Evolutionary conservation across 2,797 vertebrate genomes (phyloP), one percentile per base, ranked within the genome.

Genomic region (Rhinella marina): DNA sequence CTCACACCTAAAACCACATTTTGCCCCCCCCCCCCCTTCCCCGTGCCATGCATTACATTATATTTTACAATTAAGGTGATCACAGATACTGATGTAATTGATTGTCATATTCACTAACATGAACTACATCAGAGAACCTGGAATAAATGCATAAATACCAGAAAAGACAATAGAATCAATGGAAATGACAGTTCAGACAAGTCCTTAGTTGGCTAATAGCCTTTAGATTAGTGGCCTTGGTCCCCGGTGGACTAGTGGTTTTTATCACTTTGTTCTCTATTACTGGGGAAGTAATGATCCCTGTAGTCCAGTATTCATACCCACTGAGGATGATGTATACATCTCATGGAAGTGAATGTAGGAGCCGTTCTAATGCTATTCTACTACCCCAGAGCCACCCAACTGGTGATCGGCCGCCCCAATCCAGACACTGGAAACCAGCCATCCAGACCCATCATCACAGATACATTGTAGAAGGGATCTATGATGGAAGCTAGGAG

Each of bases 151-250:
- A 29, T 16, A 70, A 70, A 70, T 70, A 29, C 17, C 16, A 70
- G 66, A 70, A 29, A 70, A 70, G 66, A 70, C 17, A 70, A 70
- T 70, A 32, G 48, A 73, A 73, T 73, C 70, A 73, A 73, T 73
- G 32, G 19, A 48, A 21, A 48, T 19, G 70, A 21, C 29, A 41
- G 48, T 73, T 23, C 19, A 23, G 70, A 41, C 16, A 32, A 19
- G 8, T 41, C 70, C 17, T 7, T 19, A 1, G 32, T 1, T 41
- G 70, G 48, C 32, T 48, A 48, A 73, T 48, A 21, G 32, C 32
- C 32, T 19, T 1, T 10, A 48, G 10, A 48, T 17, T 73, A 48
- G 32, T 32, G 68, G 19, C 68, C 68, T 32, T 16, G 10, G 5
- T 73, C 70, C 32, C 70, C 48, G 70, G 17, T 73, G 70, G 70